These are phyloP conservation scores for Tapera naevia DNA, from an alignment of 2,797 vertebrate genomes.

Conservation along the genomic window DNA sequence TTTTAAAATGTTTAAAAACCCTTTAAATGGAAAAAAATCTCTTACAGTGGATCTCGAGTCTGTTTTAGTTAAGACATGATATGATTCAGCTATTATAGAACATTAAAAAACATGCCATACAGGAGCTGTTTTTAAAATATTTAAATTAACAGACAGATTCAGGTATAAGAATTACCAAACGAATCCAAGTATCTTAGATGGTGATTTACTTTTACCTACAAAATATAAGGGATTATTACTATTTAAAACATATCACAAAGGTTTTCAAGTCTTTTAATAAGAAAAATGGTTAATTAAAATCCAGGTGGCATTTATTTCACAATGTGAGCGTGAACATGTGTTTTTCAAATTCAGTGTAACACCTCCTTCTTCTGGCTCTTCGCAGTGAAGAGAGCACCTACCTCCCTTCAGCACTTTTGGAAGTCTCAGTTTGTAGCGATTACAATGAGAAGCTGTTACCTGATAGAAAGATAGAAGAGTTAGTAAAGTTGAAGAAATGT, in stretches of 20 bases:
- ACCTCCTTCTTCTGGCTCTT: neutral
- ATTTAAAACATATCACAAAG: neutral
- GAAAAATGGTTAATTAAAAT: neutral
- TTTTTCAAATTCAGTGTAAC: neutral
- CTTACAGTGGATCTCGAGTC: neutral
- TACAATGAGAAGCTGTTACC: neutral
- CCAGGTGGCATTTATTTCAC: neutral
- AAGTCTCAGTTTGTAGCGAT: slow-evolving; percentile 37
- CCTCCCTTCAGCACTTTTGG: neutral
- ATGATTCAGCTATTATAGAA: neutral
- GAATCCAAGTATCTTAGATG: neutral
- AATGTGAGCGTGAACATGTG: neutral
- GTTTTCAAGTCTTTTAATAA: neutral
- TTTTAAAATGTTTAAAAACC: neutral
- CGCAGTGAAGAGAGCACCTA: neutral
- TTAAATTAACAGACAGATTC: neutral
- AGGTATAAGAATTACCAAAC: neutral
- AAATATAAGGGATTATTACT: rapidly evolving
- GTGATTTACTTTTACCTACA: neutral
- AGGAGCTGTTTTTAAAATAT: neutral
- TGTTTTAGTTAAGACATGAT: neutral
- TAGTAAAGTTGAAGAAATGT: neutral
- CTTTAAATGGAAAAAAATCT: neutral
- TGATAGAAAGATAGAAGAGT: neutral
- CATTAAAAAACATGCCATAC: neutral